Percentiles rank a stretch among this genome's conserved stretches.
Conservation (phyloP, 2,797 vertebrate species). For the Steatocranus sp. region DNA sequence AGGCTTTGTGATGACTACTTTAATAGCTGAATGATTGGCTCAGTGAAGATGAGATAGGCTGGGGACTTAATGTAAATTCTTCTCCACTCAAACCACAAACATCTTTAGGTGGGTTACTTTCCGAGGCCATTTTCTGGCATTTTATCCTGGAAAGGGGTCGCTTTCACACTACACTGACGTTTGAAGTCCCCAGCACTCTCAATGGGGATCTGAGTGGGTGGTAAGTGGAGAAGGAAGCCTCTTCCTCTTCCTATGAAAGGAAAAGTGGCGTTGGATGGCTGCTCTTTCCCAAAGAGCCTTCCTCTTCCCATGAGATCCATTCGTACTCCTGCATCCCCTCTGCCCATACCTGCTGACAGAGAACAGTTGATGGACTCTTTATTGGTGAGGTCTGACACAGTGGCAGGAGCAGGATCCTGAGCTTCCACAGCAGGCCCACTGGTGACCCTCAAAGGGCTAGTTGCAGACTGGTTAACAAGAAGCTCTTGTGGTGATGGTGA, state of each 20-base stretch:
- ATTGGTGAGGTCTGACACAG: not conserved
- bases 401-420: not conserved
- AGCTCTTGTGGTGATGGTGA: not conserved
- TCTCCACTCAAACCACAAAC: not conserved
- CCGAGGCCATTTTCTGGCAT: not conserved
- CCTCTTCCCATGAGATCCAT: slow-evolving; percentile 22
- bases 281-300: not conserved
- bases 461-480: not conserved
- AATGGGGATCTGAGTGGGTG: slow-evolving; percentile 1
- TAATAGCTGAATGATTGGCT: slow-evolving; percentile 15
- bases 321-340: not conserved
- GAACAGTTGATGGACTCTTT: not conserved
- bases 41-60: not conserved
- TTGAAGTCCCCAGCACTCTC: not conserved
- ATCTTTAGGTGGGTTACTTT: not conserved
- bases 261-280: not conserved
- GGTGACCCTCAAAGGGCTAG: not conserved
- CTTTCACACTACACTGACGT: not conserved
- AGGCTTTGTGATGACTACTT: not conserved
- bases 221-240: slow-evolving; percentile 37
- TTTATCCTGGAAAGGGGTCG: not conserved
- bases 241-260: slow-evolving; percentile 47
- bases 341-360: not conserved
- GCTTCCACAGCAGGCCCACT: not conserved
- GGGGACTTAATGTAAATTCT: not conserved